Evolutionary conservation across 2,113 vertebrate species (phyloP).

Genomic region (Poeciliopsis retropinna): DNA sequence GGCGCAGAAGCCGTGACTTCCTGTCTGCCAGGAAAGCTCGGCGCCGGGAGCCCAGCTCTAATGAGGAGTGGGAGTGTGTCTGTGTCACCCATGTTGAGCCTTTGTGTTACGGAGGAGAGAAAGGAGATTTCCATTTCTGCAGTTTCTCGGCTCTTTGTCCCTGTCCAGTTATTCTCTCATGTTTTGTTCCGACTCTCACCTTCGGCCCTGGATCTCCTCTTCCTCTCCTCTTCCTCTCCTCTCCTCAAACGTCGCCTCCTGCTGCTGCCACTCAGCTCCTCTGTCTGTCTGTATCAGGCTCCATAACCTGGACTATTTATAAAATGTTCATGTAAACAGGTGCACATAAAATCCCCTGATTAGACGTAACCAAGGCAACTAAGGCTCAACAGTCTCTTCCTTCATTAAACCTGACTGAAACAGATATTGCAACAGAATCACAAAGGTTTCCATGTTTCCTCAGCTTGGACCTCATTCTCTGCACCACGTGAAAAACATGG

Average conservation of each 20-base stretch:
- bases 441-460: too few relatives aligned
- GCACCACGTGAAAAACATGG: too few relatives aligned
- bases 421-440: too few relatives aligned
- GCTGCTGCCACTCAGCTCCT: neutral
- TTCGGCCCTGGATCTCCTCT: slow-evolving; percentile 10
- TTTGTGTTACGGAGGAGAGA: slow-evolving; percentile 42
- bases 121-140: slow-evolving; percentile 63
- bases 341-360: too few relatives aligned
- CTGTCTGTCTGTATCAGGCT: too few relatives aligned
- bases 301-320: too few relatives aligned
- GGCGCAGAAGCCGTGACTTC: neutral
- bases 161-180: slow-evolving; percentile 42
- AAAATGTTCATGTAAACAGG: too few relatives aligned
- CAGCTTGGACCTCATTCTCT: too few relatives aligned
- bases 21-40: slow-evolving; percentile 10
- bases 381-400: too few relatives aligned
- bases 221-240: slow-evolving; percentile 3
- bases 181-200: slow-evolving; percentile 45
- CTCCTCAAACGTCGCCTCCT: slow-evolving; percentile 12
- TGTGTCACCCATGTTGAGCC: slow-evolving; percentile 43
- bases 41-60: slow-evolving; percentile 27
- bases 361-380: too few relatives aligned
- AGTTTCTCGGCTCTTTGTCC: slow-evolving; percentile 39
- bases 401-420: too few relatives aligned
- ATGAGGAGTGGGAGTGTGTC: slow-evolving; percentile 52